Evolutionary conservation across 2,113 vertebrate species (phyloP).

Genomic region (Gambusia affinis): DNA sequence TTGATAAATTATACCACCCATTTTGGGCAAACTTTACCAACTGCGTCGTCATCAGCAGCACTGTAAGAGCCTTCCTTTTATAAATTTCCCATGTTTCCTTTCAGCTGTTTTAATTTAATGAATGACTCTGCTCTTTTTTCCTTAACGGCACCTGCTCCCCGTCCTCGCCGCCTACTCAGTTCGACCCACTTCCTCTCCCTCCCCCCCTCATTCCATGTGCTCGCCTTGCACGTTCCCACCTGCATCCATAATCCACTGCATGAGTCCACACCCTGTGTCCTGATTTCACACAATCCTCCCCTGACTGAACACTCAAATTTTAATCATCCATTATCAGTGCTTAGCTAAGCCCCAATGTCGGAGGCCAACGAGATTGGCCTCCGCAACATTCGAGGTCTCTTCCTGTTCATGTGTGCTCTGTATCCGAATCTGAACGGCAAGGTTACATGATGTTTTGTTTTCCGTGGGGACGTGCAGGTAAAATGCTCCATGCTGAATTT

Average conservation of each 20-base stretch:
- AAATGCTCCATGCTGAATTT: constrained; percentile 15
- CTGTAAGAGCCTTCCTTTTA: background rate
- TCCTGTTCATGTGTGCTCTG: constrained; percentile 10
- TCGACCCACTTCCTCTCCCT: constrained; percentile 17
- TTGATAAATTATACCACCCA: constrained; percentile 13
- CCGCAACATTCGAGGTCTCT: constrained; percentile 26
- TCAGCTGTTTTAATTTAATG: background rate
- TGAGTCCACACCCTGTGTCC: constrained; percentile 43
- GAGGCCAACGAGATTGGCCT: background rate
- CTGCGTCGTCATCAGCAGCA: background rate
- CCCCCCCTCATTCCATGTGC: constrained; percentile 32
- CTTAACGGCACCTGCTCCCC: constrained; percentile 6
- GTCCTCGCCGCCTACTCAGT: background rate
- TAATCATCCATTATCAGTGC: constrained; percentile 66
- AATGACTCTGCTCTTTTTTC: background rate
- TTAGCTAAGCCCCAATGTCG: constrained; percentile 20
- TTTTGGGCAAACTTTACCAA: constrained; percentile 1
- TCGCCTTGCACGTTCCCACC: constrained; percentile 47
- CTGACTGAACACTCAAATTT: constrained; percentile 35
- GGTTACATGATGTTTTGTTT: background rate
- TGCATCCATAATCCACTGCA: constrained; percentile 51
- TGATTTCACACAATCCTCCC: constrained; percentile 61
- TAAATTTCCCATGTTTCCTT: background rate
- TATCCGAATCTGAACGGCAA: background rate
- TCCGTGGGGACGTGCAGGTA: background rate